Evolutionary conservation across 2,888 invertebrate genomes (phyloP).

Genomic region (Linnaemya tessellans): DNA sequence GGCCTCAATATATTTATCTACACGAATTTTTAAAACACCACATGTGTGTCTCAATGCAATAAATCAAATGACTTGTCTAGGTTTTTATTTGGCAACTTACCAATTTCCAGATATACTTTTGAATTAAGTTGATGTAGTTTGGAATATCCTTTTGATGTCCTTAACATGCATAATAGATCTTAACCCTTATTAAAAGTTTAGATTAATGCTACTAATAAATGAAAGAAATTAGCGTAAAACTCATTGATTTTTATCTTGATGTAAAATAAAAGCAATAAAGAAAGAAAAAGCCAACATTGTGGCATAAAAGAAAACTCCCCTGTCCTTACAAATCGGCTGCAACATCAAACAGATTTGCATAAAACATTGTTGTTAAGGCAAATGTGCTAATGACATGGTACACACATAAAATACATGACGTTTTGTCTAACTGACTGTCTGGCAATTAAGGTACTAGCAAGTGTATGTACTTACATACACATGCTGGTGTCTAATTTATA

Average conservation of each 20-base stretch:
- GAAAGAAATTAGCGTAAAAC: conserved; percentile 59
- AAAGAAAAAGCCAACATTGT: neutral
- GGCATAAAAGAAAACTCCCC: conserved; percentile 11
- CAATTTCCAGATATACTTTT: neutral
- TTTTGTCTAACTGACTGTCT: conserved; percentile 34
- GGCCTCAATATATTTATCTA: neutral
- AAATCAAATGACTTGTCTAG: neutral
- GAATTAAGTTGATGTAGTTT: neutral
- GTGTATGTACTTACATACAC: neutral
- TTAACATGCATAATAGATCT: conserved; percentile 10
- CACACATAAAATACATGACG: conserved; percentile 23
- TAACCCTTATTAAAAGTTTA: conserved; percentile 36
- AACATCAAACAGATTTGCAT: conserved; percentile 70
- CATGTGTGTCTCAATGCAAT: neutral
- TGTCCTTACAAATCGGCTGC: conserved; percentile 29
- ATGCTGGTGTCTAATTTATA: conserved; percentile 59
- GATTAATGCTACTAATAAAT: conserved; percentile 16
- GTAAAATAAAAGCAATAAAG: conserved; percentile 1
- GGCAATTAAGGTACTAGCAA: conserved; percentile 4
- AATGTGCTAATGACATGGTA: conserved; percentile 65
- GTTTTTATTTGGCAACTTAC: conserved; percentile 10
- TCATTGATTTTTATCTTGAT: conserved; percentile 66
- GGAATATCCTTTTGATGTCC: conserved; percentile 42
- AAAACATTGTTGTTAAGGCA: conserved; percentile 63
- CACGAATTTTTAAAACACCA: neutral